These are phyloP conservation scores for Dryococelus australis DNA, from an alignment of 2,888 invertebrate species.

Conservation along the genomic window DNA sequence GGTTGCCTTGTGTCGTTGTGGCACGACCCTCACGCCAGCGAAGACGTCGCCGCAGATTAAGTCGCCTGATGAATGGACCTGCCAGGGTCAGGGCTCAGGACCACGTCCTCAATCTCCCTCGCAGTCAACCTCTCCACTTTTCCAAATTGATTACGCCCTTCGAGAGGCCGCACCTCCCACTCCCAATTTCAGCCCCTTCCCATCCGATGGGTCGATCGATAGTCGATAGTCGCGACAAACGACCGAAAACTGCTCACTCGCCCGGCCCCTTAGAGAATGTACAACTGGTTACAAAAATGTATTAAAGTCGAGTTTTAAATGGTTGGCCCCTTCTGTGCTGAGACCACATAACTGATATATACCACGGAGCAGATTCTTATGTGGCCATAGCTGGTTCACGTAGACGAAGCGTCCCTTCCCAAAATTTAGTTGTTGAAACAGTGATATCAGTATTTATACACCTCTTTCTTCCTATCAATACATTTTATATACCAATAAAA, in stretches of 20 bases:
- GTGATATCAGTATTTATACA: too few species aligned
- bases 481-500: too few species aligned
- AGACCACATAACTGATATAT: too few species aligned
- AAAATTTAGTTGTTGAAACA: too few species aligned
- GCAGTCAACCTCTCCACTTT: background rate
- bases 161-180: background rate
- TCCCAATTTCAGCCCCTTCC: background rate
- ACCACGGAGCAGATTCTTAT: too few species aligned
- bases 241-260: background rate
- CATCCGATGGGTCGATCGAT: background rate
- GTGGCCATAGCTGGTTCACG: too few species aligned
- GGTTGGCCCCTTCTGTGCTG: too few species aligned
- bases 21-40: background rate
- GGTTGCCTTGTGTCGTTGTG: background rate
- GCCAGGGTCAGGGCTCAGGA: background rate
- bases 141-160: background rate
- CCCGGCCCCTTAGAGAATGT: background rate
- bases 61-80: background rate
- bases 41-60: background rate
- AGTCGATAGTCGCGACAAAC: conserved; percentile 7
- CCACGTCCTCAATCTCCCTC: background rate
- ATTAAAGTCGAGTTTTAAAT: too few species aligned
- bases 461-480: too few species aligned
- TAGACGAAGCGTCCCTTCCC: too few species aligned
- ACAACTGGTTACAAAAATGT: background rate